Conservation (phyloP, 2,888 invertebrate species). For the Lycaena phlaeas region DNA sequence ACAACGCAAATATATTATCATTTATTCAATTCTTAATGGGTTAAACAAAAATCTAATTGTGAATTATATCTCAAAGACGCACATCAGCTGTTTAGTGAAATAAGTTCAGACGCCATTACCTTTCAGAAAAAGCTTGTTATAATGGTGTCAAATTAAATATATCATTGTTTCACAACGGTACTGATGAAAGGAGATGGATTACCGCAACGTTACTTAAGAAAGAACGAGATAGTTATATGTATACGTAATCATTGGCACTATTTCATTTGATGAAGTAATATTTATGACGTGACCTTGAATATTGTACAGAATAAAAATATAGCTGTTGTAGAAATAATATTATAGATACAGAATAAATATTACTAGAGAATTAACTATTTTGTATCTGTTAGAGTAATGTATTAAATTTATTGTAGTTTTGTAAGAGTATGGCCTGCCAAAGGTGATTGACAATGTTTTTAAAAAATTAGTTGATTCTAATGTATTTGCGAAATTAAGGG, state of each 20-base stretch:
- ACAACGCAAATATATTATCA: conserved; percentile 47
- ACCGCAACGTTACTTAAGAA: conserved; percentile 6
- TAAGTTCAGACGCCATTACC: conserved; percentile 60
- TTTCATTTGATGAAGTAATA: conserved; percentile 27
- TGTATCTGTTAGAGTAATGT: no score
- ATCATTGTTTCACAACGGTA: conserved; percentile 13
- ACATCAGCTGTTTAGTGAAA: conserved; percentile 69
- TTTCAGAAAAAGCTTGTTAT: conserved; percentile 37
- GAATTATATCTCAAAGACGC: conserved; percentile 44
- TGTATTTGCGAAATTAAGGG: no score
- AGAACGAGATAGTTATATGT: conserved; percentile 27
- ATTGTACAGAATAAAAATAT: conserved; percentile 2
- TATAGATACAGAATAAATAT: no score
- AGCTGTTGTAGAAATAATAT: no score
- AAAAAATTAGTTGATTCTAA: no score
- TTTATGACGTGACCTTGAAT: conserved; percentile 45
- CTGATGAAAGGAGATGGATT: conserved; percentile 1
- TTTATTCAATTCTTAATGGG: conserved; percentile 37
- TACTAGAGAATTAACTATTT: no score
- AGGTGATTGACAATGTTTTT: no score
- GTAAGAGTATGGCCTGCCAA: no score
- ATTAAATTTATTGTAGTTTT: no score
- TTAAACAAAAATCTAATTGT: conserved; percentile 33
- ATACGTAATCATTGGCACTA: conserved; percentile 14
- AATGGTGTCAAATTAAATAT: conserved; percentile 25